Conservation (phyloP, 1,140 invertebrate genomes). For the Drosophila asahinai region DNA sequence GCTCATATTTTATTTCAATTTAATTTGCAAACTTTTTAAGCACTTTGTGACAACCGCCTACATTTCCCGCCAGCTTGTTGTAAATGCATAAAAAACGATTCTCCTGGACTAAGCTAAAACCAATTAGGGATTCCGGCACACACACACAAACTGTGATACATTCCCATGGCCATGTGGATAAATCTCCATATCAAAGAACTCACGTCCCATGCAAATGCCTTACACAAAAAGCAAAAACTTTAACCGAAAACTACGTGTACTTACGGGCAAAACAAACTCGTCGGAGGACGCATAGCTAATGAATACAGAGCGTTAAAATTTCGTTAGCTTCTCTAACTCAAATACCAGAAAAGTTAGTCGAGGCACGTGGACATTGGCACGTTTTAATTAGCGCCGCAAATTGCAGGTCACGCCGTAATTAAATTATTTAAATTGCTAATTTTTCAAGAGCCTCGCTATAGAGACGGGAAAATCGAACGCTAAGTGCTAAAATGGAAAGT, state of each 20-base stretch:
- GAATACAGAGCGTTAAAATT: constrained; percentile 59
- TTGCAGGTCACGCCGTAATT: constrained; percentile 76
- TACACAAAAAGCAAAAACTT: constrained; percentile 7
- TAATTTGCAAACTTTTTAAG: constrained; percentile 2
- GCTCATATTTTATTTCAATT: not conserved
- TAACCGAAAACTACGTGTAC: constrained; percentile 44
- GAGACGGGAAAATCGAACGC: constrained; percentile 16
- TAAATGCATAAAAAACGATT: constrained; percentile 8
- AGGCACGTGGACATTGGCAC: constrained; percentile 73
- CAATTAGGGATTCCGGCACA: constrained; percentile 30
- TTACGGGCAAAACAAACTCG: constrained; percentile 29
- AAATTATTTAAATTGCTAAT: constrained; percentile 82
- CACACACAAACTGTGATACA: constrained; percentile 13
- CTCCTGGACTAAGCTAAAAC: not conserved
- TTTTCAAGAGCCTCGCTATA: constrained; percentile 13
- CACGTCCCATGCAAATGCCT: constrained; percentile 54
- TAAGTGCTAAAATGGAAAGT: constrained; percentile 63
- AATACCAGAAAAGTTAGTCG: constrained; percentile 10
- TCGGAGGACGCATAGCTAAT: constrained; percentile 50
- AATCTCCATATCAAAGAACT: constrained; percentile 58
- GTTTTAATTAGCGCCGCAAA: constrained; percentile 80
- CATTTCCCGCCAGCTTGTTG: not conserved
- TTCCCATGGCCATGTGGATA: constrained; percentile 2
- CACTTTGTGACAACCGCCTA: not conserved
- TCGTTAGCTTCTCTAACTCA: constrained; percentile 34